phyloP scores from a whole-genome alignment of 2,113 vertebrate species.

The Hydrolagus affinis region DNA sequence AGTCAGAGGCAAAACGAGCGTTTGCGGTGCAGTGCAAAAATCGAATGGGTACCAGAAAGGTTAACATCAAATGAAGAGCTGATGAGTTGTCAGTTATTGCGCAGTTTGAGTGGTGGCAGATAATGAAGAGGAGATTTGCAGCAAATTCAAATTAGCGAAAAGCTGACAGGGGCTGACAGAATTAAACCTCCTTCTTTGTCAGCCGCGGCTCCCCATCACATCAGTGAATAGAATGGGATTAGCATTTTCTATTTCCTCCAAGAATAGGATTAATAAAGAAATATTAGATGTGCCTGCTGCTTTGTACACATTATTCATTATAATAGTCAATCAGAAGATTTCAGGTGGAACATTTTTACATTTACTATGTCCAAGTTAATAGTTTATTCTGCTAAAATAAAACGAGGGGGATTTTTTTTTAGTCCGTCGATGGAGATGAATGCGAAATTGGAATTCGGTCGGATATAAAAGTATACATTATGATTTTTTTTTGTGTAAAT shows the following conservation, averaged over 20 bases:
- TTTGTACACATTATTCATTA: constrained; percentile 29
- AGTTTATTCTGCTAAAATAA: constrained; percentile 27
- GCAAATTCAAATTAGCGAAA: constrained; percentile 32
- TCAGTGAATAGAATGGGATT: constrained; percentile 23
- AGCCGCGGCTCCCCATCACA: constrained; percentile 10
- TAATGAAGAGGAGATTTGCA: constrained; percentile 30
- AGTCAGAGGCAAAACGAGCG: no score
- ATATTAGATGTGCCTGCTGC: constrained; percentile 13
- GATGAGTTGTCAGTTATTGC: constrained; percentile 23
- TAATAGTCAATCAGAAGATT: constrained; percentile 28
- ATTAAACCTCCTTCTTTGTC: constrained; percentile 15
- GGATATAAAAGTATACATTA: not conserved
- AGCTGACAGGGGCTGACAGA: constrained; percentile 26
- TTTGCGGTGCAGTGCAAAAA: not conserved
- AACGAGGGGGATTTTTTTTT: constrained; percentile 19
- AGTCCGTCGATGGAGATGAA: not conserved
- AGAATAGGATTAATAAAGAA: constrained; percentile 29
- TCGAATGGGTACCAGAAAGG: not conserved
- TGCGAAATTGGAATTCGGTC: not conserved
- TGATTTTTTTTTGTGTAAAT: not conserved
- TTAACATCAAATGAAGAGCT: constrained; percentile 22
- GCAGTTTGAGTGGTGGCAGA: constrained; percentile 14
- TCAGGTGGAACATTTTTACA: constrained; percentile 4
- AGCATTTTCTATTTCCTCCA: constrained; percentile 32
- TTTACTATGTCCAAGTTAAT: constrained; percentile 27